Base-by-base conservation (phyloP, 1,140 invertebrate species). In the Caerostris darwini region DNA sequence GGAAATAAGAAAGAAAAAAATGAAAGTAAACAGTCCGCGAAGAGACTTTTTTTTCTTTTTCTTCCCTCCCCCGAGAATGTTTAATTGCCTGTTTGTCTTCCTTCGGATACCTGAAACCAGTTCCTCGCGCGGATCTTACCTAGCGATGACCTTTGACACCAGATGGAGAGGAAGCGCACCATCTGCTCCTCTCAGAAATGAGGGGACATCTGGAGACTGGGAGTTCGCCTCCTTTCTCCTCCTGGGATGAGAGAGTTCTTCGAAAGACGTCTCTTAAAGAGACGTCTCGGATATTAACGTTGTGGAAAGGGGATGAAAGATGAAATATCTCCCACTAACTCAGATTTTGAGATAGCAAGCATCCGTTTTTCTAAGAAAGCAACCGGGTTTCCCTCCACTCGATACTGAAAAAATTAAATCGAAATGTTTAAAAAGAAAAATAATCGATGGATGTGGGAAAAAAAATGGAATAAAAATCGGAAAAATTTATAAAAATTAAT, bases 41-140 rank as follows among this genome's bases (percentile, higher is more conserved):
- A 67, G 5, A 17, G 14, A 17, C n/a, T 67, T 8, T 53, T n/a
- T 6, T 77, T 34, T 34, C 50, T 77, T 71, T 7, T 71, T 71
- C 3, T 12, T 77, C 10, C 8, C 19, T 34, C n/a, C 8, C 5
- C n/a, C 7, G 2, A 77, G 71, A 77, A 77, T 12, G 34, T 77
- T 77, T 77, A 77, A 77, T 77, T 77, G 71, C 19, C 53, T 10
- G 50, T 34, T 77, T 53, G 71, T 77, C 34, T 77, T 50, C 8
- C 8, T 10, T 34, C 3, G 71, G 71, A 77, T 50, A 77, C 71
- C 71, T 77, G 71, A 77, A 77, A 77, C 71, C 71, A 77, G 71
- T 77, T 64, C 50, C 50, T 10, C 50, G 19, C 0, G 71, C 19
- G 71, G 71, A 77, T 53, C 71, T 77, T 77, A 77, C 71, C 71